Evolutionary conservation across 2,888 invertebrate species (phyloP), one percentile per base, ranked within the genome.

Genomic region (Ichneumoninae sp.): DNA sequence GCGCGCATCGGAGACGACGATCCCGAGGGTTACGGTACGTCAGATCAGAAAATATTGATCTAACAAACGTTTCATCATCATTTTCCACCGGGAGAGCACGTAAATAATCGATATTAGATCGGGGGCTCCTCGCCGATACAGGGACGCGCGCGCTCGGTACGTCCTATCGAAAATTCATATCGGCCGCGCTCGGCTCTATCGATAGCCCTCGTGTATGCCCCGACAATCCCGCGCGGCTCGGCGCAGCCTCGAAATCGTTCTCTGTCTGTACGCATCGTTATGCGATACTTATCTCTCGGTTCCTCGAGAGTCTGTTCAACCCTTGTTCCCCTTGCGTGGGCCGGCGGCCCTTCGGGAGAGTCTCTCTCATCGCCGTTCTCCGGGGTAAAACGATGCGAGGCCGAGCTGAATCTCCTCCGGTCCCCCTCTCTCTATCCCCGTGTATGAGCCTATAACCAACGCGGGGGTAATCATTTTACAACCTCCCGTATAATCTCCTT

Each of bases 401-500:
- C 26, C 47, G 19, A 26, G 57, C 60, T 13, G 52, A 47, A 30
- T 30, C 50, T 70, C 36, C 7, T 19, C 19, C 19, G 6, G 19
- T 66, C 57, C 22, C 22, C 13, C 44, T 68, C 44, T 47, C 44
- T 40, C 52, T 52, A 50, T 52, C 70, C 8, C 40, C 36, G 40
- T 22, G 54, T 47, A 47, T 36, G 60, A 44, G 78, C 65, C 57
- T 57, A 68, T 57, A 30, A 68, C 63, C 52, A 30, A 33, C 63
- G 30, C 71, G 80, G 87, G 86, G 86, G 88, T 88, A 89, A 90
- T 90, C 89, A 89, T 91, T 90, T 90, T 88, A 88, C 89, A 89
- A 91, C 88, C 88, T 89, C 88, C 88, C 87, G 90, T 90, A 87
- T 90, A 91, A 91, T 90, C 88, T 90, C 80, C 84, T 85, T 85